These are phyloP conservation scores for Chiloscyllium plagiosum DNA, from an alignment of 2,113 vertebrate genomes.

Conservation along the genomic window DNA sequence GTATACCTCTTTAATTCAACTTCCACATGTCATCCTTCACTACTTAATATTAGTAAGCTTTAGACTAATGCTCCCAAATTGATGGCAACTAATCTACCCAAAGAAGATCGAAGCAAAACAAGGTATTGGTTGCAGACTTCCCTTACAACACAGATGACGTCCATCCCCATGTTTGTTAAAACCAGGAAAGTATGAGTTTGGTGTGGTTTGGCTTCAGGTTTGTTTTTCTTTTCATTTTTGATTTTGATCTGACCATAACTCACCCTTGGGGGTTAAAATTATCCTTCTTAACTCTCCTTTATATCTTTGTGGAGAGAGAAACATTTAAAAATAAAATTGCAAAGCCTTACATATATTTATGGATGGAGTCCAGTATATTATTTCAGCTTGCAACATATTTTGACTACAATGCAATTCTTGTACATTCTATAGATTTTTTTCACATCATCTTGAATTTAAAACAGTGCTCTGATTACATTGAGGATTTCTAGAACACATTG, in stretches of 20 bases:
- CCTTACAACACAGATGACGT: background rate
- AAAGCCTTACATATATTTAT: background rate
- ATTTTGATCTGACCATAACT: background rate
- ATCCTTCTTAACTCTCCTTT: background rate
- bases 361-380: background rate
- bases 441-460: background rate
- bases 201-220: too few species aligned
- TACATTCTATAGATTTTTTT: background rate
- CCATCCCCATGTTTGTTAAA: too few species aligned
- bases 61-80: too few species aligned
- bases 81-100: too few species aligned
- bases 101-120: too few species aligned
- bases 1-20: too few species aligned
- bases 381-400: background rate
- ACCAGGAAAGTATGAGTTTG: too few species aligned
- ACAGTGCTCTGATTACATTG: background rate
- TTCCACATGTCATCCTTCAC: too few species aligned
- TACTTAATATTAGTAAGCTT: too few species aligned
- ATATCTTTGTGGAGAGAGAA: background rate
- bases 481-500: background rate
- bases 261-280: background rate
- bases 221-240: background rate
- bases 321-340: background rate
- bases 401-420: background rate
- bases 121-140: too few species aligned